These are phyloP conservation scores for Anarsia innoxiella DNA, from an alignment of 2,888 invertebrate genomes.

Conservation along the genomic window DNA sequence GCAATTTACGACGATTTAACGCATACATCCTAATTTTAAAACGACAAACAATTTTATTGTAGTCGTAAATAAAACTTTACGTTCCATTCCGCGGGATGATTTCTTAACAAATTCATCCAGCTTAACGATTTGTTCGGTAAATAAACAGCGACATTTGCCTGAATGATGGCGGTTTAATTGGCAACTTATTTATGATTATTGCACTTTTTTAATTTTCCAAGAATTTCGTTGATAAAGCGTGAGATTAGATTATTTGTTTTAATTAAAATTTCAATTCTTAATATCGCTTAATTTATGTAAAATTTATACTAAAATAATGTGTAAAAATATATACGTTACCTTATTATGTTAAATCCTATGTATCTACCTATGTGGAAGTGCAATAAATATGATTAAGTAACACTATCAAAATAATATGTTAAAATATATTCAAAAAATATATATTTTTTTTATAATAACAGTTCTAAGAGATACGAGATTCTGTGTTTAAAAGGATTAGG, in stretches of 20 bases:
- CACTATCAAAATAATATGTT: too few relatives aligned
- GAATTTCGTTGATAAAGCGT: too few relatives aligned
- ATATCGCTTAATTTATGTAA: too few relatives aligned
- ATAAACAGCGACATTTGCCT: slow-evolving; percentile 27
- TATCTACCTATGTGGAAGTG: too few relatives aligned
- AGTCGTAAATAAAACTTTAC: slow-evolving; percentile 19
- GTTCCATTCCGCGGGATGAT: slow-evolving; percentile 20
- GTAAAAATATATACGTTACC: too few relatives aligned
- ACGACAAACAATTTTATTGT: slow-evolving; percentile 13
- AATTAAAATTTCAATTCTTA: too few relatives aligned
- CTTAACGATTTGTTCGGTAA: slow-evolving; percentile 28
- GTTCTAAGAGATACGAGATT: slow-evolving; percentile 41
- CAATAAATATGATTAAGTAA: too few relatives aligned
- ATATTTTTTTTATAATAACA: slow-evolving; percentile 13
- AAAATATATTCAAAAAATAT: too few relatives aligned
- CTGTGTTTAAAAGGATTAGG: slow-evolving; percentile 47
- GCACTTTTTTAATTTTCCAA: too few relatives aligned
- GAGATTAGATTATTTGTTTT: too few relatives aligned
- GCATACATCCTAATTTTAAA: slow-evolving; percentile 8
- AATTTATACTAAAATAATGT: too few relatives aligned
- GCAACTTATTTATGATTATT: slow-evolving; percentile 19
- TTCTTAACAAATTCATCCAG: slow-evolving; percentile 14
- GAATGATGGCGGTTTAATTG: slow-evolving; percentile 9
- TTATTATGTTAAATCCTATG: too few relatives aligned
- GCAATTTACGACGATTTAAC: slow-evolving; percentile 17